Conservation (phyloP, 2,888 invertebrate genomes). For the Tetranychus truncatus region DNA sequence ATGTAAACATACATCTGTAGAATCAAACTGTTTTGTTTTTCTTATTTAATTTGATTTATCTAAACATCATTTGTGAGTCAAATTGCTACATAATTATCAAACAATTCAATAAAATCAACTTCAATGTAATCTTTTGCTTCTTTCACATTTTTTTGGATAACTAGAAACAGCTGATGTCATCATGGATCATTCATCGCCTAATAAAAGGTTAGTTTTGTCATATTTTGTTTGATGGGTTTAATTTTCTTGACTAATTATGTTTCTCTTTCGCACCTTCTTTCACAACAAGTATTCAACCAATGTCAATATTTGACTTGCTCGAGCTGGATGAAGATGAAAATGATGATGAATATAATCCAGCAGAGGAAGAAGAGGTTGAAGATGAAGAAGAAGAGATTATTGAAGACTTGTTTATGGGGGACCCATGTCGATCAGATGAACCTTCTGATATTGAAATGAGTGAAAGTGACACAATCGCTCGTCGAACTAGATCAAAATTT, state of each 20-base stretch:
- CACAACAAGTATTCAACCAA: not conserved
- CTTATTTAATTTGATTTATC: too few species aligned
- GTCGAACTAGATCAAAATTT: constrained; percentile 4
- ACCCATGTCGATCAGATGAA: not conserved
- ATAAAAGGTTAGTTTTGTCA: not conserved
- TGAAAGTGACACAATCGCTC: constrained; percentile 5
- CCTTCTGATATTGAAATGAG: not conserved
- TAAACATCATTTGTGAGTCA: too few species aligned
- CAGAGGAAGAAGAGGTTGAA: not conserved
- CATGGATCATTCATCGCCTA: not conserved
- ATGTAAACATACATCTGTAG: too few species aligned
- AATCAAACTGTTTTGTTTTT: too few species aligned
- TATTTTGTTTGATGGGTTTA: not conserved
- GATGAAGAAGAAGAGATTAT: not conserved
- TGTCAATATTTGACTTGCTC: not conserved
- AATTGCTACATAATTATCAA: too few species aligned
- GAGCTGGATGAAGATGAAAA: not conserved
- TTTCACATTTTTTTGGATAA: too few species aligned
- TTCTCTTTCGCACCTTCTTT: not conserved
- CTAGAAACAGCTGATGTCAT: too few species aligned
- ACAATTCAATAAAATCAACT: too few species aligned
- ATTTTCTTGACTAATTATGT: not conserved
- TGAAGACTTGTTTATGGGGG: not conserved
- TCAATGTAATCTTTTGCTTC: too few species aligned
- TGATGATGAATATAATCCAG: not conserved